Evolutionary conservation across 2,888 invertebrate species (phyloP).

Genomic region (Reticulitermes lucifugus): DNA sequence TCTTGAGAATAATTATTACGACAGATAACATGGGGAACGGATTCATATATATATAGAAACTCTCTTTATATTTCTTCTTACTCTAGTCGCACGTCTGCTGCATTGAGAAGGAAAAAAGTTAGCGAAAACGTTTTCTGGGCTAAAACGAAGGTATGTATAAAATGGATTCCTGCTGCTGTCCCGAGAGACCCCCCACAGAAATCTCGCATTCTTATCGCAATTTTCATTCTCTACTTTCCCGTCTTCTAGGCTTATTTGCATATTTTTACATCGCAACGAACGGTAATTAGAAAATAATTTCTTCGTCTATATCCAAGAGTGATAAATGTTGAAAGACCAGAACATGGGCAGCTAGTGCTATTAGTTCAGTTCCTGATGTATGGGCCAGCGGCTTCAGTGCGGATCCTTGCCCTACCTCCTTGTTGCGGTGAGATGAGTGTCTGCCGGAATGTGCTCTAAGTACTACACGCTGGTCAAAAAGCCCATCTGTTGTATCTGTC

Average conservation of each 20-base stretch:
- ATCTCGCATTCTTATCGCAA: constrained; percentile 48
- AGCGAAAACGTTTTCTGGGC: constrained; percentile 29
- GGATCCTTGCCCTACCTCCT: too few relatives aligned
- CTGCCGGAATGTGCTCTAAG: neutral
- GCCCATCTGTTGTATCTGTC: too few relatives aligned
- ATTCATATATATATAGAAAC: constrained; percentile 27
- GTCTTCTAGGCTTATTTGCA: constrained; percentile 52
- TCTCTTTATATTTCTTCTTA: neutral
- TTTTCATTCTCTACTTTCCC: constrained; percentile 42
- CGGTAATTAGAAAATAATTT: constrained; percentile 54
- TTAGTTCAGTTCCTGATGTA: neutral
- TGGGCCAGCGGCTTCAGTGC: neutral
- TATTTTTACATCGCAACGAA: constrained; percentile 54
- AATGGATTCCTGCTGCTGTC: neutral
- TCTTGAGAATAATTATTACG: constrained; percentile 50
- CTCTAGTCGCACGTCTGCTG: neutral
- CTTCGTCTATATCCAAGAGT: constrained; percentile 36
- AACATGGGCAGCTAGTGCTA: neutral
- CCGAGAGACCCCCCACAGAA: constrained; percentile 31
- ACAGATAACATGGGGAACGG: constrained; percentile 51
- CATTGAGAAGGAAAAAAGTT: constrained; percentile 7
- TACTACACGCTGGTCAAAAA: too few relatives aligned
- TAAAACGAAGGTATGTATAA: constrained; percentile 31
- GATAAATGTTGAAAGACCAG: constrained; percentile 34
- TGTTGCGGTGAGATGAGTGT: too few relatives aligned